A percentile compares a stretch with the other conserved stretches of the same genome.
These are phyloP conservation scores for Pogonomyrmex barbatus DNA, from an alignment of 1,140 invertebrate genomes.

Conservation along the genomic window DNA sequence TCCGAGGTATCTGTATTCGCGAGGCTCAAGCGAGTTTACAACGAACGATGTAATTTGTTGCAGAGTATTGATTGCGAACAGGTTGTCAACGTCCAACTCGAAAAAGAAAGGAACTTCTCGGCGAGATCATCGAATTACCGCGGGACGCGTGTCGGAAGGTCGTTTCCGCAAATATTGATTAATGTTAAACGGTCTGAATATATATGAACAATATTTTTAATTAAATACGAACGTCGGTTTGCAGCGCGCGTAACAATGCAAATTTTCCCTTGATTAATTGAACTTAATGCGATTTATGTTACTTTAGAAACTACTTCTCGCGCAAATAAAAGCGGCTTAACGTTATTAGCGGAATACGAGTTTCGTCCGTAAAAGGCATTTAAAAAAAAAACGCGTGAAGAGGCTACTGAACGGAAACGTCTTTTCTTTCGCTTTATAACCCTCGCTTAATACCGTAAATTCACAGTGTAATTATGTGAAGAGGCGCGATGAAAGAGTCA, in stretches of 20 bases:
- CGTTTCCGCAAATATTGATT: constrained; percentile 4
- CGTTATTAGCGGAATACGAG: constrained; percentile 32
- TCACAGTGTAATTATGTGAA: constrained; percentile 13
- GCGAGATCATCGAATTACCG: neutral
- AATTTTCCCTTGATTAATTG: constrained; percentile 16
- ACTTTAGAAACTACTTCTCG: neutral
- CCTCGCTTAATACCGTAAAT: neutral
- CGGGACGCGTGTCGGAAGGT: neutral
- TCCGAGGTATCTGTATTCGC: neutral
- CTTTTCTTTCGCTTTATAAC: neutral
- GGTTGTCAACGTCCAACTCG: neutral
- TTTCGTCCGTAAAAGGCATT: neutral
- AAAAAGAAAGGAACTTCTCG: neutral
- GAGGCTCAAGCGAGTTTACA: neutral
- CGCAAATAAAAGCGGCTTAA: constrained; percentile 18
- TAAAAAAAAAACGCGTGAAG: constrained; percentile 16
- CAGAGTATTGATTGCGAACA: neutral
- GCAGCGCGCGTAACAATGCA: neutral
- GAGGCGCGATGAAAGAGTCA: neutral
- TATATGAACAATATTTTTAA: neutral
- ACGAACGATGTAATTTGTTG: neutral
- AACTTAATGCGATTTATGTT: constrained; percentile 18
- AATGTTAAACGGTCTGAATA: neutral
- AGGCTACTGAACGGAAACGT: neutral
- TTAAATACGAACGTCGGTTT: neutral